Conservation (phyloP, 2,888 invertebrate genomes). For the Ichneumoninae sp. region DNA sequence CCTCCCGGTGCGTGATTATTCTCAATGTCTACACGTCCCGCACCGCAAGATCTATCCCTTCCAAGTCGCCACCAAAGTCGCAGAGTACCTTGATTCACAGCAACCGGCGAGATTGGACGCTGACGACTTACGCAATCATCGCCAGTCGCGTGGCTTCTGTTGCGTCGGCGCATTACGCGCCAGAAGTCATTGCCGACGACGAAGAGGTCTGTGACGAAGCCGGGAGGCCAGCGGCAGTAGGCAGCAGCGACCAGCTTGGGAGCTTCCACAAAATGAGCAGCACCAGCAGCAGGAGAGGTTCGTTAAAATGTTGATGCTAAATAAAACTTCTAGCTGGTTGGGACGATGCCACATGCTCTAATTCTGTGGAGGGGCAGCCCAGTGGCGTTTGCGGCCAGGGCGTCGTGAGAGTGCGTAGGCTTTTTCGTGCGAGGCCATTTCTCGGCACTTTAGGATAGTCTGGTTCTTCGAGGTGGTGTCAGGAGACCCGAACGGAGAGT, state of each 20-base stretch:
- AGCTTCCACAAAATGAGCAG: constrained; percentile 46
- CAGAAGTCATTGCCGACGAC: constrained; percentile 6
- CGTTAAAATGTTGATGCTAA: constrained; percentile 81
- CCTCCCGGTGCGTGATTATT: neutral
- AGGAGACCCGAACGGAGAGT: constrained; percentile 11
- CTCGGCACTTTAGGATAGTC: constrained; percentile 38
- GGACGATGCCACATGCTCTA: constrained; percentile 83
- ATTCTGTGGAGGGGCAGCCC: constrained; percentile 77
- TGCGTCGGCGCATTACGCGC: constrained; percentile 15
- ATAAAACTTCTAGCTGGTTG: constrained; percentile 83
- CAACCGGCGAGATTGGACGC: neutral
- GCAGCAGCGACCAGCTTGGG: constrained; percentile 3
- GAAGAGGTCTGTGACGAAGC: constrained; percentile 20
- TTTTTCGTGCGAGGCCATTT: constrained; percentile 32
- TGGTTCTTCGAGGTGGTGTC: constrained; percentile 32
- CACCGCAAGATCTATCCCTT: neutral
- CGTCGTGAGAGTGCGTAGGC: constrained; percentile 54
- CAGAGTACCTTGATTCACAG: neutral
- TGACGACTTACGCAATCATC: constrained; percentile 39
- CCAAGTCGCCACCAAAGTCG: neutral
- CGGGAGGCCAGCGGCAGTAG: neutral
- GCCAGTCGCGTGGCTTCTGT: constrained; percentile 41
- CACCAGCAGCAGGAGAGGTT: constrained; percentile 37
- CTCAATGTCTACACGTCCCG: neutral
- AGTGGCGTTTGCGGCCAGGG: constrained; percentile 64